Percentiles rank a stretch among this genome's conserved stretches.
Evolutionary conservation across 2,888 invertebrate genomes (phyloP).

Genomic region (Drosophila differens): DNA sequence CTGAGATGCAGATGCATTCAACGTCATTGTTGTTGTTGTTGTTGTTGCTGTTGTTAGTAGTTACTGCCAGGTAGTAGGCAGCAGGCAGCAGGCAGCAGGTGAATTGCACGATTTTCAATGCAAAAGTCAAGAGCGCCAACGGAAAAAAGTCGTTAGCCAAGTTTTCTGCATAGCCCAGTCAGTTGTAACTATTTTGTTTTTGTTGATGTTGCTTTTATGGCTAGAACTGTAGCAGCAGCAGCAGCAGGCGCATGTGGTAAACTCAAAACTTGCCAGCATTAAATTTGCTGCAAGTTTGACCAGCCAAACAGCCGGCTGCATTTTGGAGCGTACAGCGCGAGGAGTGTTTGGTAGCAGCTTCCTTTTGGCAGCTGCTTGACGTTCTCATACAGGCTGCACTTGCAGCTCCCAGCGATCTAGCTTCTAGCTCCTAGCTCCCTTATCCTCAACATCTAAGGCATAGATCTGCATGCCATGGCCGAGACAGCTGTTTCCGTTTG

Average conservation of each 20-base stretch:
- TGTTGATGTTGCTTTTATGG: slow-evolving; percentile 48
- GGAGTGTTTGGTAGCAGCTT: slow-evolving; percentile 80
- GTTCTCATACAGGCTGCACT: slow-evolving; percentile 37
- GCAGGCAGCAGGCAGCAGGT: slow-evolving; percentile 78
- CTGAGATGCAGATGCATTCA: slow-evolving; percentile 78
- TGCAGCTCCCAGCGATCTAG: slow-evolving; percentile 5
- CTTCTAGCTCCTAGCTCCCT: slow-evolving; percentile 33
- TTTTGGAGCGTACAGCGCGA: slow-evolving; percentile 36
- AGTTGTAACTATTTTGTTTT: slow-evolving; percentile 65
- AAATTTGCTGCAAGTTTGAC: slow-evolving; percentile 41
- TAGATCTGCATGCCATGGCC: slow-evolving; percentile 69
- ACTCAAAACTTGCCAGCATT: slow-evolving; percentile 23
- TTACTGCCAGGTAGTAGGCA: slow-evolving; percentile 54
- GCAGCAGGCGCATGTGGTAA: slow-evolving; percentile 44
- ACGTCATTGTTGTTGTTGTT: slow-evolving; percentile 63
- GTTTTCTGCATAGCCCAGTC: slow-evolving; percentile 68
- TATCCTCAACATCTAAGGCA: slow-evolving; percentile 48
- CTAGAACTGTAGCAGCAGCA: slow-evolving; percentile 59
- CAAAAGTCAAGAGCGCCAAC: slow-evolving; percentile 83
- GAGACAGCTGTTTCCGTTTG: slow-evolving; percentile 84
- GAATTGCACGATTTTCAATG: slow-evolving; percentile 84
- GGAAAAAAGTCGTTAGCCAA: slow-evolving; percentile 82
- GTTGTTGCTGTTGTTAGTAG: slow-evolving; percentile 43
- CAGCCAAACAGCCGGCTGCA: slow-evolving; percentile 51
- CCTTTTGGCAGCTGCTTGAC: slow-evolving; percentile 76